Conservation (phyloP, 2,113 vertebrate genomes). For the Charina bottae region DNA sequence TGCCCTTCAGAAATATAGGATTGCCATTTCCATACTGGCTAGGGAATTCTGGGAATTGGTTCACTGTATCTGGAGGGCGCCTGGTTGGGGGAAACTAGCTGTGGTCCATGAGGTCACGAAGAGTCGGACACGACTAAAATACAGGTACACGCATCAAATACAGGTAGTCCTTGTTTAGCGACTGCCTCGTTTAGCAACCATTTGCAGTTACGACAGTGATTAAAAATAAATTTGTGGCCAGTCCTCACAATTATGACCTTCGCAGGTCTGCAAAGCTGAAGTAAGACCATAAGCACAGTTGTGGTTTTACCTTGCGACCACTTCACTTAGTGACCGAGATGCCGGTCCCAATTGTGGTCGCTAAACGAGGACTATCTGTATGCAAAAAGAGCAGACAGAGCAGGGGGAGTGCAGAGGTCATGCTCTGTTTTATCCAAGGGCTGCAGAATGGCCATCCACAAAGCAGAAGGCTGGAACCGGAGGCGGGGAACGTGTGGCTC, state of each 20-base stretch:
- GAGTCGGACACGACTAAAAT: no score
- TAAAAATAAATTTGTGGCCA: no score
- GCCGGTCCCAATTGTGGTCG: background rate
- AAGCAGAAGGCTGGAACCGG: no score
- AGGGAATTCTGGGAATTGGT: background rate
- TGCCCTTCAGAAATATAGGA: background rate
- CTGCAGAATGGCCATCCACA: background rate
- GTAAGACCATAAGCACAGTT: background rate
- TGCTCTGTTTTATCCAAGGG: background rate
- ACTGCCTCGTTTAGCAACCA: background rate
- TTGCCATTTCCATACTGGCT: background rate
- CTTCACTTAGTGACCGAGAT: background rate
- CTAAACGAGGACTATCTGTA: background rate
- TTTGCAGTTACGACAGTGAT: no score
- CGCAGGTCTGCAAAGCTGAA: background rate
- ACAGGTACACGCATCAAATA: no score
- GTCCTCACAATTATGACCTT: background rate
- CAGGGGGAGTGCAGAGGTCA: background rate
- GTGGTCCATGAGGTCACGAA: no score
- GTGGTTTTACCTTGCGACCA: background rate
- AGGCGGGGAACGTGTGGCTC: background rate
- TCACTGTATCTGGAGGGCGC: background rate
- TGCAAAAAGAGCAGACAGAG: background rate
- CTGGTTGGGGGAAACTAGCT: background rate
- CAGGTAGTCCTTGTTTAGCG: background rate